Conservation (phyloP, 1,140 invertebrate genomes). For the Eurytemora carolleeae region DNA sequence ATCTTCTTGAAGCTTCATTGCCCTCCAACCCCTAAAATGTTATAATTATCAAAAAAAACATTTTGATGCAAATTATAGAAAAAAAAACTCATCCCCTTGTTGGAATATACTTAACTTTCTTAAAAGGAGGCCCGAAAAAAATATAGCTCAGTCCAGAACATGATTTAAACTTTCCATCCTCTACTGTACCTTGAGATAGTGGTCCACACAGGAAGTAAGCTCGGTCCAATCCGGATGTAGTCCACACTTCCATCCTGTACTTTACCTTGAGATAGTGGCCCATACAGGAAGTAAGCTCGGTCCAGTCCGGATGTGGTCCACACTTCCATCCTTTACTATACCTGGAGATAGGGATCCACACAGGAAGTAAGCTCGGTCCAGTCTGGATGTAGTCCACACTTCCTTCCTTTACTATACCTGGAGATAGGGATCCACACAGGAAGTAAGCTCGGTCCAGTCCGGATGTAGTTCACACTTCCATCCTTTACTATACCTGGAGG, state of each 20-base stretch:
- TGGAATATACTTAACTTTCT: no score
- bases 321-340: constrained; percentile 62
- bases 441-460: constrained; percentile 88
- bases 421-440: constrained; percentile 56
- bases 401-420: constrained; percentile 40
- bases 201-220: constrained; percentile 66
- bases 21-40: neutral
- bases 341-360: constrained; percentile 63
- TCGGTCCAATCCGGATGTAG: constrained; percentile 97
- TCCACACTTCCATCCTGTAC: constrained; percentile 64
- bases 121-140: constrained; percentile 65
- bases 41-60: no score
- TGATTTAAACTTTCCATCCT: constrained; percentile 38
- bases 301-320: constrained; percentile 95
- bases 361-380: constrained; percentile 87
- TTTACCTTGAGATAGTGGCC: constrained; percentile 64
- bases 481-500: no score
- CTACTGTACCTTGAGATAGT: constrained; percentile 64
- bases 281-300: constrained; percentile 75
- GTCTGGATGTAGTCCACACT: constrained; percentile 91
- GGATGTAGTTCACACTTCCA: constrained; percentile 96
- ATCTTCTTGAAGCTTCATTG: constrained; percentile 31
- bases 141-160: no score
- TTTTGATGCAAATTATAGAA: no score
- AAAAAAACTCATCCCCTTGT: no score